A percentile compares a stretch with the other conserved stretches of the same genome.
These are phyloP conservation scores for Eretmochelys imbricata DNA, from an alignment of 2,113 vertebrate genomes.

Conservation along the genomic window DNA sequence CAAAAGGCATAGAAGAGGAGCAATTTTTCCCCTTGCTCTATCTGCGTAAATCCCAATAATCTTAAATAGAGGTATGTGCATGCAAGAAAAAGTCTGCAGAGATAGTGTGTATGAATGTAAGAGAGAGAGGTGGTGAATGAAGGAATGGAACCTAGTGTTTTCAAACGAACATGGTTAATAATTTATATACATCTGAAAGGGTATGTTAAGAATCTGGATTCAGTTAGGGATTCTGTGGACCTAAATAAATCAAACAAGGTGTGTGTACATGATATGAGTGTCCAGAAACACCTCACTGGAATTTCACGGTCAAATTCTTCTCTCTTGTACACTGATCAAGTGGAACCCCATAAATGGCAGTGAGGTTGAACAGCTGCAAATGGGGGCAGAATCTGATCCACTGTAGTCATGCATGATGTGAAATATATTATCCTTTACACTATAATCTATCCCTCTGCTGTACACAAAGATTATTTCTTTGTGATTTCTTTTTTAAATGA, in stretches of 20 bases:
- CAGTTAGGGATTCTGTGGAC: neutral
- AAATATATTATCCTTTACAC: neutral
- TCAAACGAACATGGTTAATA: neutral
- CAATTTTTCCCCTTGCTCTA: neutral
- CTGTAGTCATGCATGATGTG: neutral
- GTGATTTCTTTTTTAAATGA: neutral
- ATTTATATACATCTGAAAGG: neutral
- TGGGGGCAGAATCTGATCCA: neutral
- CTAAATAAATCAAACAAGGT: neutral
- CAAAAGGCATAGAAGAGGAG: neutral
- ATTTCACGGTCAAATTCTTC: neutral
- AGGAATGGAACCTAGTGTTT: neutral
- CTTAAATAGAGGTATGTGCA: neutral
- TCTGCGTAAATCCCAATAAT: neutral
- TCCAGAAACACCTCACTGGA: neutral
- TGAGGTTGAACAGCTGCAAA: neutral
- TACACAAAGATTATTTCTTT: neutral
- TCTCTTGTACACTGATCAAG: fast-evolving
- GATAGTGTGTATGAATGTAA: neutral
- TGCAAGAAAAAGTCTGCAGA: neutral
- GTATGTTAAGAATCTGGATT: neutral
- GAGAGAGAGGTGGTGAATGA: neutral
- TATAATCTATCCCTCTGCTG: neutral
- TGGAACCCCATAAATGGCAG: neutral
- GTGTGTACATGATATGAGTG: neutral